These are phyloP conservation scores for Lycodopsis pacificus DNA, from an alignment of 2,797 vertebrate species.

Conservation along the genomic window DNA sequence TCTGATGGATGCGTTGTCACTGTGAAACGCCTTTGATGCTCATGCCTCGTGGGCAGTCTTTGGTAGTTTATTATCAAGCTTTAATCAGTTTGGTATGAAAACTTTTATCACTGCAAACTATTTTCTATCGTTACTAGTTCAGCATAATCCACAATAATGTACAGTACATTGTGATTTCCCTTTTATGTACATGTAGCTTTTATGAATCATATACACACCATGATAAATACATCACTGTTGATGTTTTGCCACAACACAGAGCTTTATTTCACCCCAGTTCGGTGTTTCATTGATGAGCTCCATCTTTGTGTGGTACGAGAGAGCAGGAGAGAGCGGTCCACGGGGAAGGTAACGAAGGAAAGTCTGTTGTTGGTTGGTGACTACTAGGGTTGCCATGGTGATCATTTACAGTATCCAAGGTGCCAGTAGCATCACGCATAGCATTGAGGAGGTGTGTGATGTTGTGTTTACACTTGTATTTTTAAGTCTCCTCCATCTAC, in stretches of 20 bases:
- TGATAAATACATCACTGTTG: neutral
- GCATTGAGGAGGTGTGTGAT: conserved; percentile 21
- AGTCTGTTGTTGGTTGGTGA: conserved; percentile 70
- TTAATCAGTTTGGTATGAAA: conserved; percentile 10
- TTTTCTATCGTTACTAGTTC: neutral
- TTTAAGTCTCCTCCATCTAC: conserved; percentile 51
- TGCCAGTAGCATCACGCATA: conserved; percentile 54
- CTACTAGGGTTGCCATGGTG: conserved; percentile 66
- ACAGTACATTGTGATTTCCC: neutral
- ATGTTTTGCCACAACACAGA: neutral
- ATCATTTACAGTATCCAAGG: conserved; percentile 65
- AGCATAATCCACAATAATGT: neutral
- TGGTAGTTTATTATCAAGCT: neutral
- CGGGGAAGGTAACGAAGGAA: conserved; percentile 65
- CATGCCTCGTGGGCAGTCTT: neutral
- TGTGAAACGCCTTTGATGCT: neutral
- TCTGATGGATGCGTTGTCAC: neutral
- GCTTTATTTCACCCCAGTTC: neutral
- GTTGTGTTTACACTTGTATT: conserved; percentile 52
- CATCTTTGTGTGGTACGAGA: conserved; percentile 14
- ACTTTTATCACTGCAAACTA: neutral
- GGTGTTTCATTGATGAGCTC: conserved; percentile 20
- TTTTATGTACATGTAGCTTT: neutral
- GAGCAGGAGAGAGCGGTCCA: conserved; percentile 22
- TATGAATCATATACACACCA: neutral